Conservation (phyloP, 2,888 invertebrate genomes). For the Aplocera efformata region DNA sequence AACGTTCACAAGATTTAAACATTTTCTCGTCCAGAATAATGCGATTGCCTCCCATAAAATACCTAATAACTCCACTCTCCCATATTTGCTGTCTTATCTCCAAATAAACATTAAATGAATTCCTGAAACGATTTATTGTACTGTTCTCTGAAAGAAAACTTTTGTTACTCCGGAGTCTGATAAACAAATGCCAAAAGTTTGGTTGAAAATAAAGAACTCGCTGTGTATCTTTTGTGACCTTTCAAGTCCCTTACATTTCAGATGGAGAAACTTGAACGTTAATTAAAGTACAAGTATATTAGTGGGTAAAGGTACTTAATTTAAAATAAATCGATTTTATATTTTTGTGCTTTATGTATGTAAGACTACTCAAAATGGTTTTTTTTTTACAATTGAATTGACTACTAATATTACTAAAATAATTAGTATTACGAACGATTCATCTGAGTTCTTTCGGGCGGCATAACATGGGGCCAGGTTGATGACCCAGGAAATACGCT, state of each 20-base stretch:
- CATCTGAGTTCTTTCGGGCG: too few relatives aligned
- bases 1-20: too few relatives aligned
- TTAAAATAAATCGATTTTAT: too few relatives aligned
- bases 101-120: constrained; percentile 15
- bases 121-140: constrained; percentile 37
- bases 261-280: constrained; percentile 18
- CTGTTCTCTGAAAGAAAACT: constrained; percentile 37
- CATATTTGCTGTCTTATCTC: background rate
- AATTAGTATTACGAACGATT: too few relatives aligned
- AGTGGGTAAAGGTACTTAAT: too few relatives aligned
- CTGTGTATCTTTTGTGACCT: constrained; percentile 33
- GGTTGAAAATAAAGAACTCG: constrained; percentile 37
- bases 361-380: too few relatives aligned
- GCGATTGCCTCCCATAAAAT: background rate
- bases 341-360: too few relatives aligned
- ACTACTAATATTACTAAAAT: too few relatives aligned
- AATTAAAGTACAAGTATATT: constrained; percentile 14
- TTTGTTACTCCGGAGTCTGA: constrained; percentile 35
- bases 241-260: constrained; percentile 12
- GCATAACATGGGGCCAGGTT: too few relatives aligned
- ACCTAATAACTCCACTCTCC: background rate
- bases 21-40: background rate
- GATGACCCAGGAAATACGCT: too few relatives aligned
- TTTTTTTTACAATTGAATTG: too few relatives aligned
- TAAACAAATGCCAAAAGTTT: constrained; percentile 46